Base-by-base conservation (phyloP, 2,888 invertebrate genomes). In the Polydrusus pterygomalis region DNA sequence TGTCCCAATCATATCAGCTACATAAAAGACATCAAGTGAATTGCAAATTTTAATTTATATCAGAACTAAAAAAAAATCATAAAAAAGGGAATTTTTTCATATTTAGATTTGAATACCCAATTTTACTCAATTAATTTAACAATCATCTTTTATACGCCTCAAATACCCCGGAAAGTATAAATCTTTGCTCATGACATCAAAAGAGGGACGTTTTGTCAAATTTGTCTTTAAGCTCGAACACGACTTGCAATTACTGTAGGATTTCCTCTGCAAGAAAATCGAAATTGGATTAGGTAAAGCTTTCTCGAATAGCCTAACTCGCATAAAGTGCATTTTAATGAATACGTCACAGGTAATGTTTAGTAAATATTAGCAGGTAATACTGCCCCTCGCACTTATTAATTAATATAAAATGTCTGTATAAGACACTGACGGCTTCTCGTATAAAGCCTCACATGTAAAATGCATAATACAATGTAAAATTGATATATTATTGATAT, bases 241-340 rank as follows among this genome's bases (percentile, higher is more conserved):
- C 79, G 77, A 79, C 8, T n/a, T 47, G 34, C 49, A 63, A 47
- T 20, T 47, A 63, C 43, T 43, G 17, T 2, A 15, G 34, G 15
- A 15, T 58, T 25, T 58, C 6, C 11, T 47, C 7, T 25, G 58
- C 45, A 47, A 18, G 40, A 25, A 25, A 49, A 17, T 25, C 13
- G 34, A 40, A 65, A n/a, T 25, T 49, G 25, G 30, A 17, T n/a
- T 47, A 47, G 47, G 34, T 47, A 34, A 60, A 38, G 34, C 15
- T 15, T 11, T 7, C 15, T 7, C 8, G 58, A 3, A 60, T 34
- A 34, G 15, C 11, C 18, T 11, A 34, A n/a, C 15, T 17, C 3
- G 9, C 30, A 40, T 34, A 58, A 25, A 58, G 20, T 34, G 11
- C 40, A 34, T 13, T 62, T 38, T 25, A 25, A 34, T 2, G 8